Conservation (phyloP, 2,113 vertebrate species). For the Eurypyga helias region DNA sequence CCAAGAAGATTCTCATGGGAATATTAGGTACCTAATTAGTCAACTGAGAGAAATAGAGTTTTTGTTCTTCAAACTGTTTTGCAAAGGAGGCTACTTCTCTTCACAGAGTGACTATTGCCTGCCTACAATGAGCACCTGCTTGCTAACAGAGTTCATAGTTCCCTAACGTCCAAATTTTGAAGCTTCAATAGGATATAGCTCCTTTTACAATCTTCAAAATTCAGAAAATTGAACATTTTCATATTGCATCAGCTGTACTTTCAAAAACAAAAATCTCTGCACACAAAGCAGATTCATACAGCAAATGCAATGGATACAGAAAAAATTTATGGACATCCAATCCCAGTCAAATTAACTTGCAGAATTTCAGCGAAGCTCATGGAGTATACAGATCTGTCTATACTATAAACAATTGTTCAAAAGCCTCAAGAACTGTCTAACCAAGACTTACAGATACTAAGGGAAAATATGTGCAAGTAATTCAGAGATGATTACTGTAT, state of each 20-base stretch:
- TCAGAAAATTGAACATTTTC: neutral
- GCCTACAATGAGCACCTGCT: neutral
- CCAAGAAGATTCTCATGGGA: neutral
- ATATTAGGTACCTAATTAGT: neutral
- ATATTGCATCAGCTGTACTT: neutral
- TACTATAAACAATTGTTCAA: neutral
- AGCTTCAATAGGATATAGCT: neutral
- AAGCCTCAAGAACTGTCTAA: neutral
- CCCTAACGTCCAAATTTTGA: neutral
- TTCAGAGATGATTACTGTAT: neutral
- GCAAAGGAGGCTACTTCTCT: neutral
- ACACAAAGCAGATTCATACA: neutral
- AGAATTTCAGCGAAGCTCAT: neutral
- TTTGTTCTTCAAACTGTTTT: neutral
- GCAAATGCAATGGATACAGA: neutral
- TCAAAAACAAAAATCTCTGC: neutral
- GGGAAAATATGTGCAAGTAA: neutral
- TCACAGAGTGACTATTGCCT: neutral
- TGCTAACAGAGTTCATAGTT: neutral
- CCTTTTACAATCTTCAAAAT: neutral
- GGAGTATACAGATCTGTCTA: neutral
- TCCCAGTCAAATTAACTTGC: neutral
- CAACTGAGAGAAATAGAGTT: neutral
- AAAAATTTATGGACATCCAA: neutral
- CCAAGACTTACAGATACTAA: neutral